phyloP scores from a whole-genome alignment of 53 echinoderm and acorn worm genomes.

The Stichopus horrens region DNA sequence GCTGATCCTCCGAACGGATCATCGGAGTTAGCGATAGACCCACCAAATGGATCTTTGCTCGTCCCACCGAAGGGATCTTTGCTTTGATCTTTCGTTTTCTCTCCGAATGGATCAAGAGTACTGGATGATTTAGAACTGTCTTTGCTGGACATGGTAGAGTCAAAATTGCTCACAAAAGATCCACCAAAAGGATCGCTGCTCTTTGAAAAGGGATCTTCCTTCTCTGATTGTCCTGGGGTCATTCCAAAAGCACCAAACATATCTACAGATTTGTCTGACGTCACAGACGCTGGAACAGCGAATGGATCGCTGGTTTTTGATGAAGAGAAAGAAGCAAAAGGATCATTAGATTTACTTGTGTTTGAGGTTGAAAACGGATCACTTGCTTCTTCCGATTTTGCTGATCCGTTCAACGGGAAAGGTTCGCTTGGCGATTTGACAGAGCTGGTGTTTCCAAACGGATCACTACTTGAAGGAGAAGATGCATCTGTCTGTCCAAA shows the following conservation, averaged over 20 bases:
- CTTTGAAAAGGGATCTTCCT: conserved; percentile 43
- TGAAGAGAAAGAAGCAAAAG: conserved; percentile 36
- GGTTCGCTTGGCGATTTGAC: conserved; percentile 62
- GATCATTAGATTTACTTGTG: conserved; percentile 45
- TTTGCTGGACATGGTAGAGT: conserved; percentile 23
- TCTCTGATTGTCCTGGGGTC: conserved; percentile 17
- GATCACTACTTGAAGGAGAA: conserved; percentile 56
- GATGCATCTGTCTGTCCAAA: conserved; percentile 61
- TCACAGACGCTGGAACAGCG: conserved; percentile 16
- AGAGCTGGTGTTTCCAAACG: conserved; percentile 55
- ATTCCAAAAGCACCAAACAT: conserved; percentile 45
- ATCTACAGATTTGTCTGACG: conserved; percentile 22
- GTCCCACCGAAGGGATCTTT: conserved; percentile 34
- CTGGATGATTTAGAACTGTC: conserved; percentile 36
- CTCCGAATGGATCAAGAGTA: conserved; percentile 61
- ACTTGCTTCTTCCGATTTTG: conserved; percentile 40
- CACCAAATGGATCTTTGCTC: conserved; percentile 54
- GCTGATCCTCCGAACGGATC: conserved; percentile 58
- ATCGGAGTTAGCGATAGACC: conserved; percentile 39
- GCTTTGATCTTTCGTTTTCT: conserved; percentile 6
- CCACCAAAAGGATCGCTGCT: conserved; percentile 60
- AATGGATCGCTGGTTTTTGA: conserved; percentile 33
- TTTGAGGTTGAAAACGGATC: conserved; percentile 66
- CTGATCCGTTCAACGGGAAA: conserved; percentile 61
- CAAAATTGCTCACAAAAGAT: conserved; percentile 41